Evolutionary conservation across 2,797 vertebrate genomes (phyloP), one percentile per base, ranked within the genome.

Genomic region (Ctenopoma multispine): DNA sequence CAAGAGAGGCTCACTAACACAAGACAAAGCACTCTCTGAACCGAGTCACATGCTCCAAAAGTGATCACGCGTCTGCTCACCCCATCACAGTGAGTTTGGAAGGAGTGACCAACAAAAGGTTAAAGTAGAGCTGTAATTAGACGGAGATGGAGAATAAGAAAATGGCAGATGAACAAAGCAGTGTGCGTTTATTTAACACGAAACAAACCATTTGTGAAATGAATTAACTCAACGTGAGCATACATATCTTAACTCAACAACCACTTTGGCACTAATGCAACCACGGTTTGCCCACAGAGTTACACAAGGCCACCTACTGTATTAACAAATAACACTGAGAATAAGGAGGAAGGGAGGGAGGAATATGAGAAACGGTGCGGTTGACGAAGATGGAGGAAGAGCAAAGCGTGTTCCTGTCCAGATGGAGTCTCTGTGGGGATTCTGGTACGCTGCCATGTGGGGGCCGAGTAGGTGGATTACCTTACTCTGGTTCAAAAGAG

Each of bases 361-460:
- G 59, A 31, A 67, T 43, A 63, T 61, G 69, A 84, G 66, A 72
- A 56, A 68, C 46, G 70, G 74, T 76, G 85, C 82, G 81, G 85
- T 75, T 67, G 87, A 87, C 71, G 71, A 80, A 83, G 72, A 84
- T 13, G 38, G 75, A 83, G 87, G 78, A 86, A 76, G 82, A 78
- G 68, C 50, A 68, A 57, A 72, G 69, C 38, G n/a, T 77, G 82
- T 91, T 92, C 90, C 87, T 84, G 88, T 88, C 85, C 92, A 93
- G 92, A 92, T 91, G 92, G 92, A 86, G 80, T 34, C 89, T 89
- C 89, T 31, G 74, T 79, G 78, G 90, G 88, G 72, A 84, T 63
- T 73, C 66, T 80, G 77, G 77, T 73, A 10, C 12, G 1, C 17
- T 60, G 77, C 81, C 84, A 91, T 74, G 72, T 72, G 63, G 81